Percentiles rank a stretch among this genome's conserved stretches.
Conservation (phyloP, 2,113 vertebrate species). For the Chitala chitala region DNA sequence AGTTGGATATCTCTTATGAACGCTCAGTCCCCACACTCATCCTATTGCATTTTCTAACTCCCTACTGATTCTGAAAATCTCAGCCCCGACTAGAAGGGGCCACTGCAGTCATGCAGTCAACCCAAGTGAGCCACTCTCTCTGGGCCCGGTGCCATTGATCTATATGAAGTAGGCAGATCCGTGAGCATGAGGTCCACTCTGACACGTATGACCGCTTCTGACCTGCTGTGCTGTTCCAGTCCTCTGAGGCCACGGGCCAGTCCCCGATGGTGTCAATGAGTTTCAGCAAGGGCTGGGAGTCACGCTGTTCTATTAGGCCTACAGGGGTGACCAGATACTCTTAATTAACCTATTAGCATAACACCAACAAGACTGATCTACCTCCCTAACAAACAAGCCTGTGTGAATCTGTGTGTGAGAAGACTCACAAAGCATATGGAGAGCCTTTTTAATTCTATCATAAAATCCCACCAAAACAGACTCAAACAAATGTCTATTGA, state of each 20-base stretch:
- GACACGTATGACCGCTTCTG: slow-evolving; percentile 18
- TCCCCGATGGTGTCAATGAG: slow-evolving; percentile 73
- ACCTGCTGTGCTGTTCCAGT: slow-evolving; percentile 71
- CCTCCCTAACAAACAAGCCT: no score
- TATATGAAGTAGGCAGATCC: neutral
- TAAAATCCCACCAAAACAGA: neutral
- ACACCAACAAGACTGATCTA: no score
- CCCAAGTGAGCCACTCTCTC: neutral
- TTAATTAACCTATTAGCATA: no score
- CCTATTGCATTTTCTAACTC: neutral
- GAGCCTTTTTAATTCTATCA: neutral
- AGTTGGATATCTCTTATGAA: no score
- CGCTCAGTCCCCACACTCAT: neutral
- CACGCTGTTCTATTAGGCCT: slow-evolving; percentile 84
- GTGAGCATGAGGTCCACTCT: no score
- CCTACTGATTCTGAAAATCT: neutral
- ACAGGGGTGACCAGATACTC: no score
- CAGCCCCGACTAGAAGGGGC: neutral
- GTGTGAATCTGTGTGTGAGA: neutral
- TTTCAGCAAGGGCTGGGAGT: slow-evolving; percentile 77
- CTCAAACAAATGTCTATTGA: neutral
- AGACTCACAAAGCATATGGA: neutral
- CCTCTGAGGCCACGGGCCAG: slow-evolving; percentile 83
- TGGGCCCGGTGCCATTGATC: neutral
- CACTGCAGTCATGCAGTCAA: neutral